Percentiles rank a stretch among this genome's conserved stretches.
Conservation (phyloP, 2,888 invertebrate species). For the Catocala sponsa region DNA sequence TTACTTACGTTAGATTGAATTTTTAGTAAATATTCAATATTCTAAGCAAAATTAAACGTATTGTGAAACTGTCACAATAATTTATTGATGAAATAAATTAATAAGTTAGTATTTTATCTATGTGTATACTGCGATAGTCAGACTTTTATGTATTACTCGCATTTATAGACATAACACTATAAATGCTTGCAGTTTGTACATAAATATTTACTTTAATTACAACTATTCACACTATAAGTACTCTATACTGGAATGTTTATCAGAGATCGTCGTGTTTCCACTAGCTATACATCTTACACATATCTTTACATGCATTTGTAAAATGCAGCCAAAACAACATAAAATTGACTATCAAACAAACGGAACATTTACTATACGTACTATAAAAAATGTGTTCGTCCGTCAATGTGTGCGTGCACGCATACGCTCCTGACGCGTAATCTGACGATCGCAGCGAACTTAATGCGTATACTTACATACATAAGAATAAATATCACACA, state of each 20-base stretch:
- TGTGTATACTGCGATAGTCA: constrained; percentile 71
- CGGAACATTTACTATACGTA: constrained; percentile 48
- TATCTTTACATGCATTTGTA: constrained; percentile 40
- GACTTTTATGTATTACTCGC: constrained; percentile 55
- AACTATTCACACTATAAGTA: constrained; percentile 55
- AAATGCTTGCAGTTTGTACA: constrained; percentile 77
- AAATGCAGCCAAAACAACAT: constrained; percentile 38
- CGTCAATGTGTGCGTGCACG: constrained; percentile 40
- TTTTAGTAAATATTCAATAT: constrained; percentile 1
- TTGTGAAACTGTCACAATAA: constrained; percentile 58
- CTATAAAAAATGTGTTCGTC: constrained; percentile 47
- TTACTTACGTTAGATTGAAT: not conserved
- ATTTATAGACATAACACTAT: constrained; percentile 50
- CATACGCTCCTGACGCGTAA: constrained; percentile 40
- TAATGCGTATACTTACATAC: constrained; percentile 77
- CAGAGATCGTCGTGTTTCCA: constrained; percentile 50
- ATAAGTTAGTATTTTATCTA: constrained; percentile 58
- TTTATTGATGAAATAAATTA: constrained; percentile 50
- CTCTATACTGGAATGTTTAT: constrained; percentile 58
- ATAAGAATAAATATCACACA: constrained; percentile 79
- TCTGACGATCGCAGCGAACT: constrained; percentile 80
- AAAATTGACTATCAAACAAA: constrained; percentile 29
- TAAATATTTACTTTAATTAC: constrained; percentile 47
- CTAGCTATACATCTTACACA: constrained; percentile 40
- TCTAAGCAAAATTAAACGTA: constrained; percentile 24